These are phyloP conservation scores for Ataeniobius toweri DNA, from an alignment of 2,797 vertebrate species.

Conservation along the genomic window DNA sequence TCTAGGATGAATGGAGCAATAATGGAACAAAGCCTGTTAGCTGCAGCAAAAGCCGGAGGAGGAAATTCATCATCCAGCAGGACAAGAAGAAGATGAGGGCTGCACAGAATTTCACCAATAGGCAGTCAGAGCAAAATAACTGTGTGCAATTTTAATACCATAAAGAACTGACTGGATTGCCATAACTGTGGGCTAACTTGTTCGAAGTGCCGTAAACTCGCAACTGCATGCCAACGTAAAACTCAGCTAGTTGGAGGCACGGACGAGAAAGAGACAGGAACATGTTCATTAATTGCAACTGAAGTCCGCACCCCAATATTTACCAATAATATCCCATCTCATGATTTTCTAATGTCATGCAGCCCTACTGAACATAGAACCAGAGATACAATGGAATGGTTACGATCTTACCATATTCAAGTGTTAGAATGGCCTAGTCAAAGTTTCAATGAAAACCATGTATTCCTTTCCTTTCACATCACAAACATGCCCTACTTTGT, in stretches of 20 bases:
- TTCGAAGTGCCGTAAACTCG: background rate
- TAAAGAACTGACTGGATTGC: background rate
- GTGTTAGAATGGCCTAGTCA: background rate
- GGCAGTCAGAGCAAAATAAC: background rate
- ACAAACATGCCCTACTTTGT: background rate
- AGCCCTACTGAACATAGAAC: background rate
- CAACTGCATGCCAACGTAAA: background rate
- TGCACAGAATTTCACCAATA: background rate
- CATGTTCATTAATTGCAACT: background rate
- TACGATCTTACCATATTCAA: background rate
- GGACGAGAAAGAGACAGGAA: background rate
- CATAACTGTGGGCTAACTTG: background rate
- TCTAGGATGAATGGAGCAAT: too few species aligned
- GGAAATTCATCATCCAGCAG: too few species aligned
- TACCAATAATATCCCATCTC: background rate
- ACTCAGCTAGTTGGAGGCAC: background rate
- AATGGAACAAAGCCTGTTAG: too few species aligned
- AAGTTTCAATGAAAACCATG: slow-evolving; percentile 1
- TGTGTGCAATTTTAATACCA: background rate
- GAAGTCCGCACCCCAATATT: background rate
- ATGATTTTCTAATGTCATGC: too few species aligned
- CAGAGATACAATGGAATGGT: background rate
- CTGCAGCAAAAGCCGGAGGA: too few species aligned
- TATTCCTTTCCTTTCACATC: background rate
- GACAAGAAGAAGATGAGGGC: too few species aligned